phyloP scores from a whole-genome alignment of 2,797 vertebrate genomes.

The Dendrocincla tyrannina region DNA sequence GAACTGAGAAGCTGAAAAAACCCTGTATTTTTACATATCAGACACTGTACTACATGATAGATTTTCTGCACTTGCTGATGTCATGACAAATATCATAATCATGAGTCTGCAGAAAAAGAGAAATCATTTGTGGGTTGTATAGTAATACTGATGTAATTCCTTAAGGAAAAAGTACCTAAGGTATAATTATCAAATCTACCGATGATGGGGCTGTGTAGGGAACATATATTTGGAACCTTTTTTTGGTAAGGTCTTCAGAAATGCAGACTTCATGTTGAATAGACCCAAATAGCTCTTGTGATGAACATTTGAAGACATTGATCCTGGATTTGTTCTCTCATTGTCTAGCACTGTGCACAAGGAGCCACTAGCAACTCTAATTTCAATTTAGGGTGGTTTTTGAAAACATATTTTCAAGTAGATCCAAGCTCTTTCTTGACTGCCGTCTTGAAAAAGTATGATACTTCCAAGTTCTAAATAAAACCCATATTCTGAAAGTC shows the following conservation, averaged over 20 bases:
- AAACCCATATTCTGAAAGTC: not conserved
- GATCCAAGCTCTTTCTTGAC: not conserved
- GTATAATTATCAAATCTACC: not conserved
- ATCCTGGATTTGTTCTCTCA: not conserved
- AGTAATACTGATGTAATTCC: not conserved
- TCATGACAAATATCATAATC: not conserved
- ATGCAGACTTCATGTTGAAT: not conserved
- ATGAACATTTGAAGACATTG: not conserved
- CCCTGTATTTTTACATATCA: not conserved
- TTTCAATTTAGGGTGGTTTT: not conserved
- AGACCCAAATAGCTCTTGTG: not conserved
- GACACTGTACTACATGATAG: not conserved
- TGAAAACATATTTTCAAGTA: not conserved
- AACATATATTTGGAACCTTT: not conserved
- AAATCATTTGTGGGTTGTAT: not conserved
- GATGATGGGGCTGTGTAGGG: not conserved
- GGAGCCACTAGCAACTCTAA: not conserved
- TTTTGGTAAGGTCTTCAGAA: not conserved
- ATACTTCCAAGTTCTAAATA: not conserved
- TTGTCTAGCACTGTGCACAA: not conserved
- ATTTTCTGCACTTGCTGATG: not conserved
- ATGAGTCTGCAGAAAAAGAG: not conserved
- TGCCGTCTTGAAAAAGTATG: not conserved
- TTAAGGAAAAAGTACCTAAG: not conserved
- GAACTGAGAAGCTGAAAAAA: not conserved